phyloP scores from a whole-genome alignment of 2,888 invertebrate genomes.

The Tinea semifulvella region DNA sequence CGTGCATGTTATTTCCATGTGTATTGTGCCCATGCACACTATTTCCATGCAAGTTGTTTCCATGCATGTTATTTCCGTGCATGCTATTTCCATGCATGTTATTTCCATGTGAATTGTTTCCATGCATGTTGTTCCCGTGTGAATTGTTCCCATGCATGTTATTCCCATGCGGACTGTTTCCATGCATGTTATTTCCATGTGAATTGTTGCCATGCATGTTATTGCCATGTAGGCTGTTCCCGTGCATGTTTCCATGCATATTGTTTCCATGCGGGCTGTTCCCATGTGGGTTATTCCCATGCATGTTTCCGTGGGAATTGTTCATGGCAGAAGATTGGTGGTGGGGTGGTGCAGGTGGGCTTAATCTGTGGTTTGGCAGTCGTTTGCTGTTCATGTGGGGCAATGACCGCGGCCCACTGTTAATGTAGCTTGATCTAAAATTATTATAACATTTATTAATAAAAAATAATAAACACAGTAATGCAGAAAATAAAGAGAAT shows the following conservation, averaged over 20 bases:
- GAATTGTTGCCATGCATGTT: constrained; percentile 3
- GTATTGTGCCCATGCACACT: constrained; percentile 22
- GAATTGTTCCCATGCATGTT: constrained; percentile 26
- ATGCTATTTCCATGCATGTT: constrained; percentile 23
- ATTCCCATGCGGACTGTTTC: constrained; percentile 21
- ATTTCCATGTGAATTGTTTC: constrained; percentile 24
- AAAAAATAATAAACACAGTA: not conserved
- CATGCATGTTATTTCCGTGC: constrained; percentile 25
- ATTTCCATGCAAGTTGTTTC: constrained; percentile 23
- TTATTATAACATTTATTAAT: not conserved
- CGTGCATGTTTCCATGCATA: constrained; percentile 12
- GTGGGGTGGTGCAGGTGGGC: constrained; percentile 13
- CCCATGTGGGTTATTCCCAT: constrained; percentile 6
- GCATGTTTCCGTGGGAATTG: constrained; percentile 4
- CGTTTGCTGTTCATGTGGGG: constrained; percentile 45
- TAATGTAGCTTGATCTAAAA: constrained; percentile 53
- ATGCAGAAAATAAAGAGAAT: not conserved
- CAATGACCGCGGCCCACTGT: constrained; percentile 50
- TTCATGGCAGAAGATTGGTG: constrained; percentile 11
- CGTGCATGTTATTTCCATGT: too few relatives aligned
- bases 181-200: constrained; percentile 2
- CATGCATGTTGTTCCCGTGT: constrained; percentile 23
- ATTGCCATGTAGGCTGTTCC: constrained; percentile 20
- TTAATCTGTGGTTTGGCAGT: constrained; percentile 10
- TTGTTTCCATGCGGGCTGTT: not conserved